Conservation (phyloP, 2,888 invertebrate species). For the Agrochola macilenta region DNA sequence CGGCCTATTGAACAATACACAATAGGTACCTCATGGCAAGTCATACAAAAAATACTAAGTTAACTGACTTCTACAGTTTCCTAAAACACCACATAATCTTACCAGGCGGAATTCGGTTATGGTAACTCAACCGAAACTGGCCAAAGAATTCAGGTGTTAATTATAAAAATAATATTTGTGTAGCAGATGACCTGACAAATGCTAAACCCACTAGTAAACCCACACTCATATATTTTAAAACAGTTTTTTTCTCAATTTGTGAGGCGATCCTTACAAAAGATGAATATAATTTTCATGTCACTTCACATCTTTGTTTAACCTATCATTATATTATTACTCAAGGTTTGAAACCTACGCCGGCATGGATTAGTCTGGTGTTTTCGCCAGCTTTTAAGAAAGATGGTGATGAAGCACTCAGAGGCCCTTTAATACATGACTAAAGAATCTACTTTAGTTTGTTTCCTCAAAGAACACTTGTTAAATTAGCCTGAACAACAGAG, state of each 20-base stretch:
- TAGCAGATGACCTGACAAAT: slow-evolving; percentile 48
- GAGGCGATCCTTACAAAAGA: slow-evolving; percentile 25
- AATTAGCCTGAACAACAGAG: not conserved
- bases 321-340: slow-evolving; percentile 29
- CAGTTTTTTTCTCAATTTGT: slow-evolving; percentile 49
- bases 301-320: slow-evolving; percentile 15
- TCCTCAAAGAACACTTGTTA: not conserved
- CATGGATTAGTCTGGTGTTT: not conserved
- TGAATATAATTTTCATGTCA: slow-evolving; percentile 25
- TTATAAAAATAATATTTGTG: slow-evolving; percentile 46
- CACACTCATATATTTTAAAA: slow-evolving; percentile 46
- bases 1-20: too few species aligned
- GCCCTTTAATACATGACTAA: not conserved
- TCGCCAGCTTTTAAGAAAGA: not conserved
- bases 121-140: slow-evolving; percentile 7
- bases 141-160: slow-evolving; percentile 29
- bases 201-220: slow-evolving; percentile 50
- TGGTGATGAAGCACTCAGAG: too few species aligned
- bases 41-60: too few species aligned
- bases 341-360: not conserved
- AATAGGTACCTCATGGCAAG: not conserved
- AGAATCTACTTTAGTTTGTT: not conserved
- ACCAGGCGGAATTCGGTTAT: slow-evolving; percentile 4
- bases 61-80: too few species aligned
- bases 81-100: not conserved